Percentiles rank a stretch among this genome's conserved stretches.
Conservation (phyloP, 2,797 vertebrate species). For the Acanthis flammea region DNA sequence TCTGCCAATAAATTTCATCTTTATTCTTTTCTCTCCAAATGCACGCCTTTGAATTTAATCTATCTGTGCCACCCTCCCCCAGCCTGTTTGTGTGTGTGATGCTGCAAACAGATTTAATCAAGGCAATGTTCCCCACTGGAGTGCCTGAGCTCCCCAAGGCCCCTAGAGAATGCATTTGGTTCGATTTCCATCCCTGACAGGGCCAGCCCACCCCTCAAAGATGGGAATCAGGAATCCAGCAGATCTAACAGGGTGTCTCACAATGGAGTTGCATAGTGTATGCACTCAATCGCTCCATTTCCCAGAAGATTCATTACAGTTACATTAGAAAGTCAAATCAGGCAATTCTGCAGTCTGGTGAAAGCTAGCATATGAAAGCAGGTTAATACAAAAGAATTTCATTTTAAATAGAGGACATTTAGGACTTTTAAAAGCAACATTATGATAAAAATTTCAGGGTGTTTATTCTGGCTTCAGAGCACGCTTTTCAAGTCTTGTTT, state of each 20-base stretch:
- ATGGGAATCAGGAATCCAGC: conserved; percentile 74
- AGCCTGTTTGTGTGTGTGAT: conserved; percentile 42
- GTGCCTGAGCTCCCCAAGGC: conserved; percentile 6
- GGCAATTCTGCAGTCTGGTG: conserved; percentile 88
- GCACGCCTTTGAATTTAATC: conserved; percentile 45
- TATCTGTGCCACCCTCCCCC: conserved; percentile 24
- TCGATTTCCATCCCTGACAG: conserved; percentile 76
- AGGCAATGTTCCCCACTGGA: conserved; percentile 34
- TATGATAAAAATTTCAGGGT: conserved; percentile 73
- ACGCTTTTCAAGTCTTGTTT: conserved; percentile 54
- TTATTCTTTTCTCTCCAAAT: conserved; percentile 48
- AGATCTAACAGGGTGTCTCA: conserved; percentile 79
- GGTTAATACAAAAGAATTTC: conserved; percentile 83
- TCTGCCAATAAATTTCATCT: conserved; percentile 37
- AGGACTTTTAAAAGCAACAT: conserved; percentile 76
- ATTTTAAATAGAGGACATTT: conserved; percentile 80
- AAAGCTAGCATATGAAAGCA: conserved; percentile 78
- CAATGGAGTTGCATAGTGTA: conserved; percentile 74
- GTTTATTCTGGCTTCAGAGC: conserved; percentile 60
- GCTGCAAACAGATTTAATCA: conserved; percentile 61
- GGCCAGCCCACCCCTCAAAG: conserved; percentile 60
- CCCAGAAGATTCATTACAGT: conserved; percentile 93
- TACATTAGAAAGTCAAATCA: conserved; percentile 99
- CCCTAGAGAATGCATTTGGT: conserved; percentile 61
- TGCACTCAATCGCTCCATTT: conserved; percentile 79